Evolutionary conservation across 2,797 vertebrate genomes (phyloP).

Genomic region (Choloepus didactylus): DNA sequence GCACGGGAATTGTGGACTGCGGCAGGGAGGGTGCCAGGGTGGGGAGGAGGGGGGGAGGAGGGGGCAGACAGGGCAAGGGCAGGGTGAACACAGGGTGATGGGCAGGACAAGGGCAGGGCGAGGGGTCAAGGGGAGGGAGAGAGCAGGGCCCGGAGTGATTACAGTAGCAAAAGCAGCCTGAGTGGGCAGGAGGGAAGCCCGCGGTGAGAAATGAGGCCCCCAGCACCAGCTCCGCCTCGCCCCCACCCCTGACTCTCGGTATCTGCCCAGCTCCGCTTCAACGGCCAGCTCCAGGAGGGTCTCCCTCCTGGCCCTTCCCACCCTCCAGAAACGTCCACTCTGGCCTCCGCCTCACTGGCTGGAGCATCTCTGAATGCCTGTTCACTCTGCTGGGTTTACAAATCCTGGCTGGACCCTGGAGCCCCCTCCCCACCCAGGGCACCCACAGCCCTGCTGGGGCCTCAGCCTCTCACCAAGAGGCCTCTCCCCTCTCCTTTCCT

Average conservation of each 20-base stretch:
- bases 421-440: neutral
- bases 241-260: neutral
- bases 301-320: fast-evolving
- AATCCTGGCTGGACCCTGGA: neutral
- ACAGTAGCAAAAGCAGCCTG: neutral
- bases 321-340: neutral
- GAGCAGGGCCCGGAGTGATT: neutral
- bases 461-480: neutral
- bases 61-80: neutral
- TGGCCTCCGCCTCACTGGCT: neutral
- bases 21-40: neutral
- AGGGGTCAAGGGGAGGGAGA: fast-evolving
- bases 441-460: neutral
- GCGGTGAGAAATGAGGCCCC: too few relatives aligned
- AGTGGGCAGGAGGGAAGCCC: too few relatives aligned
- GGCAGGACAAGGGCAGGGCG: too few relatives aligned
- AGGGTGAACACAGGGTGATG: too few relatives aligned
- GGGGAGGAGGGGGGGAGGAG: neutral
- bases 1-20: too few relatives aligned
- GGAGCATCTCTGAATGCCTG: neutral
- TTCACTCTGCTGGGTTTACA: neutral
- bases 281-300: neutral
- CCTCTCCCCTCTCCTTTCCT: neutral
- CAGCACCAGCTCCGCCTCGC: neutral
- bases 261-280: fast-evolving